phyloP scores from a whole-genome alignment of 2,113 vertebrate species.

The Amia ocellicauda region DNA sequence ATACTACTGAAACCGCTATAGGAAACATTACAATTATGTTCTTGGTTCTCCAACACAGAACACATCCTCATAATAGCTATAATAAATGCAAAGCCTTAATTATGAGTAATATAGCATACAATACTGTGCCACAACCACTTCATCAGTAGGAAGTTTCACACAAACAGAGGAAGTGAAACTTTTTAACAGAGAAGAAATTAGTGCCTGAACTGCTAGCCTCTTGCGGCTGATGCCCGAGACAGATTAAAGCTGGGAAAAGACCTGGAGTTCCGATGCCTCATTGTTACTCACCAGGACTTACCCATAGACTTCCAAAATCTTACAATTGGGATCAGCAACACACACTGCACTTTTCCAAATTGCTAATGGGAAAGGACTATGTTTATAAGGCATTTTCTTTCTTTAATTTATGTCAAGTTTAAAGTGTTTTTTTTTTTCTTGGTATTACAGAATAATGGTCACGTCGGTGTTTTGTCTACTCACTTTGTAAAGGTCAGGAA shows the following conservation, averaged over 20 bases:
- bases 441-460: background rate
- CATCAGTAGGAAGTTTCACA: constrained; percentile 71
- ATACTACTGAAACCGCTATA: no score
- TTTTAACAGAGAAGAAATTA: constrained; percentile 63
- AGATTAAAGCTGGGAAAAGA: constrained; percentile 83
- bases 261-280: constrained; percentile 63
- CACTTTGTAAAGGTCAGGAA: constrained; percentile 60
- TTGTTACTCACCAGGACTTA: constrained; percentile 69
- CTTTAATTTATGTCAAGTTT: background rate
- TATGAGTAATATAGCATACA: background rate
- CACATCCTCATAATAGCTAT: background rate
- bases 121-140: constrained; percentile 46
- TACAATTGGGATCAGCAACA: constrained; percentile 1
- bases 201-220: constrained; percentile 59
- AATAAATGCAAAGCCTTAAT: background rate
- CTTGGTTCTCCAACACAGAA: background rate
- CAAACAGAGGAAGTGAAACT: constrained; percentile 77
- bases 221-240: constrained; percentile 64
- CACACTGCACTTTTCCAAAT: background rate
- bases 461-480: constrained; percentile 67
- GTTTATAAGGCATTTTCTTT: background rate
- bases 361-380: background rate
- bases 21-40: no score
- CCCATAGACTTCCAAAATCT: background rate
- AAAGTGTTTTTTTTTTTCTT: background rate